Base-by-base conservation (phyloP, 2,888 invertebrate genomes). In the Mythimna lalbum region DNA sequence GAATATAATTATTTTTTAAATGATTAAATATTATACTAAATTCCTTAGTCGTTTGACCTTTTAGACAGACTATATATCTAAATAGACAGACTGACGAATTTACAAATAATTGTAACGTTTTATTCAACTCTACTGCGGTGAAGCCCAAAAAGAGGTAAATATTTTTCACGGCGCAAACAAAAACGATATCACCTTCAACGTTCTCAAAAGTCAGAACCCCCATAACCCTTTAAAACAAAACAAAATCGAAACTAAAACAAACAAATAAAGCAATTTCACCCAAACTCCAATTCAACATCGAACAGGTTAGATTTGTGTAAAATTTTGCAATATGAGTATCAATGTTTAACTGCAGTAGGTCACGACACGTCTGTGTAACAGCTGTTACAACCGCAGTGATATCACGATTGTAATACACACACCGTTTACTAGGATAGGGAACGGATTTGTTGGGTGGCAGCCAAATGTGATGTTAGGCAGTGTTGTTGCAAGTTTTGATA, bases 301-400 rank as follows among this genome's bases (percentile, higher is more conserved):
- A 76, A 78, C 80, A 76, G 72, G 67, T 64, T 55, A 63, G 73
- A 73, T 85, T 85, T 78, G 63, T 69, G 68, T 69, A 75, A 80
- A 81, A 81, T 78, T 80, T 78, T 75, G 83, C 77, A 82, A 86
- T 84, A 86, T 79, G 82, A 80, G 82, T 82, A 83, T 82, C 76
- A 74, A 55, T 79, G 69, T 81, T 82, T 91, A 87, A 91, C 84
- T 81, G 87, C 77, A 65, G 70, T 62, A 76, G 84, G 88, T 89
- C 91, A 91, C 90, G 90, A 75, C 75, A 89, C 69, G 69, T 72
- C 81, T 81, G 83, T 72, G 78, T 76, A 84, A 82, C 90, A 90
- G 88, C 89, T 90, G 91, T 89, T 90, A 85, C 87, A 82, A 82
- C 85, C 87, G 82, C 88, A 86, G 81, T 87, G 74, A 83, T 88